phyloP scores from a whole-genome alignment of 2,113 vertebrate genomes.

The Psittacara wagleri region DNA sequence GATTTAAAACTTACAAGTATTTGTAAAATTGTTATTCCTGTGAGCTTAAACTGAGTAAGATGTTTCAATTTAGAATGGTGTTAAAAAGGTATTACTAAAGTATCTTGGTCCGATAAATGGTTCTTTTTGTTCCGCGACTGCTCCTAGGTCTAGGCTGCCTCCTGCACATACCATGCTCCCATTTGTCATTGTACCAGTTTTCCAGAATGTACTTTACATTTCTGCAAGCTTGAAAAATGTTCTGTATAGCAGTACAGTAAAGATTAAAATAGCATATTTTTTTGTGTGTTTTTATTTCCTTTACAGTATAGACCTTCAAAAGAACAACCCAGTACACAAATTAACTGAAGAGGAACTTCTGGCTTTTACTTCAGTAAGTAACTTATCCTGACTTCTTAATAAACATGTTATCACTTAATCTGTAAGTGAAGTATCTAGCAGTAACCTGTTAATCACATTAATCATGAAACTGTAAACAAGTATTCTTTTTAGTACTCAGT shows the following conservation, averaged over 20 bases:
- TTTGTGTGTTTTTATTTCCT: not conserved
- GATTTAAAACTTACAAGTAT: not conserved
- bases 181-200: not conserved
- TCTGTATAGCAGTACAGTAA: not conserved
- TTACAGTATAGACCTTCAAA: conserved; percentile 90
- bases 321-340: conserved; percentile 93
- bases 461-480: not conserved
- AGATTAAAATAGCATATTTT: not conserved
- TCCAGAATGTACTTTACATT: not conserved
- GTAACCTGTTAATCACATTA: not conserved
- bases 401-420: not conserved
- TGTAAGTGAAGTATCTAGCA: not conserved
- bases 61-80: not conserved
- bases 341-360: conserved; percentile 92
- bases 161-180: not conserved
- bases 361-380: conserved; percentile 91
- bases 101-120: not conserved
- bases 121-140: not conserved
- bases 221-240: not conserved
- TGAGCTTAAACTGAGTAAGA: not conserved
- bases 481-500: not conserved
- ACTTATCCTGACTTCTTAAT: not conserved
- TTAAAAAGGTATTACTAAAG: not conserved
- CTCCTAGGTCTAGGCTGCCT: not conserved
- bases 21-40: not conserved